Evolutionary conservation across 2,113 vertebrate species (phyloP).

Genomic region (Micronisus gabar): DNA sequence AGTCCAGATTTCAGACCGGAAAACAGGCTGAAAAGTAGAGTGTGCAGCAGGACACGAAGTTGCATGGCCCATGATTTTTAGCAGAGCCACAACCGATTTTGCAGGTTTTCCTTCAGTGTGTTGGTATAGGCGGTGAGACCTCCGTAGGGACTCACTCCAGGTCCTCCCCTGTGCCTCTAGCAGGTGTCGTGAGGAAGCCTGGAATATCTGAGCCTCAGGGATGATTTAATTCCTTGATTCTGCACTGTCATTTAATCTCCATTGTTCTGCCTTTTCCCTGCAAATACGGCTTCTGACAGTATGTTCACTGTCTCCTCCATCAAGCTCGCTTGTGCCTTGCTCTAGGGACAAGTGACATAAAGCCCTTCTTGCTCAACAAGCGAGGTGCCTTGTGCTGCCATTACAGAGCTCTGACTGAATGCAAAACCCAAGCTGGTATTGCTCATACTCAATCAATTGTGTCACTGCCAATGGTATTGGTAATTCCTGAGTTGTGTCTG

Average conservation of each 20-base stretch:
- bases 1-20: neutral
- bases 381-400: neutral
- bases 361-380: constrained; percentile 21
- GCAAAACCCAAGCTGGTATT: constrained; percentile 32
- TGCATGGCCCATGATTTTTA: neutral
- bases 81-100: neutral
- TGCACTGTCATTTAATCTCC: constrained; percentile 12
- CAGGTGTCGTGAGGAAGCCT: neutral
- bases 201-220: neutral
- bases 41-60: fast-evolving
- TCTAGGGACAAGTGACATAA: constrained; percentile 38
- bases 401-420: constrained; percentile 9
- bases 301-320: neutral
- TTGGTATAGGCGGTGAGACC: neutral
- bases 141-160: neutral
- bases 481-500: constrained; percentile 5
- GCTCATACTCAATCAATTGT: constrained; percentile 38
- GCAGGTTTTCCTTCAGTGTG: neutral
- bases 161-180: neutral
- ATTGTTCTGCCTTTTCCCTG: constrained; percentile 9
- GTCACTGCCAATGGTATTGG: neutral
- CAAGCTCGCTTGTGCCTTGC: constrained; percentile 20
- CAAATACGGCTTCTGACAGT: constrained; percentile 44
- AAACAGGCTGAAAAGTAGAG: neutral
- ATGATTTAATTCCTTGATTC: constrained; percentile 27